phyloP scores from a whole-genome alignment of 2,888 invertebrate species.

The Cybosia mesomella region DNA sequence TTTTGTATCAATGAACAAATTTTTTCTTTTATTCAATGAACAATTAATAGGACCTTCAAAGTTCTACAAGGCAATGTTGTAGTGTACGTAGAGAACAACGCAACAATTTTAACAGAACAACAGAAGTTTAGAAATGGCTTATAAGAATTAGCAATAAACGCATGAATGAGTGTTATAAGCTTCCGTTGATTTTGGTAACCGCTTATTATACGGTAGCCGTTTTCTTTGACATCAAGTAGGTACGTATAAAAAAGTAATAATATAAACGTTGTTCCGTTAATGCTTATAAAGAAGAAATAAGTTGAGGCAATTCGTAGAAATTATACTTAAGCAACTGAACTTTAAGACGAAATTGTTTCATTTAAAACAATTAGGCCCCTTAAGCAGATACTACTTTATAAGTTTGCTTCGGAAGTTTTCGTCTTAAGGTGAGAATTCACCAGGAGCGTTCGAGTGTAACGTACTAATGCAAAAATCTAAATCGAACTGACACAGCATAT shows the following conservation, averaged over 20 bases:
- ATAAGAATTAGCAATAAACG: no score
- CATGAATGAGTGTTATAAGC: background rate
- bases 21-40: no score
- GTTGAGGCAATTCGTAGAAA: background rate
- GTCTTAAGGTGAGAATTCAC: constrained; percentile 15
- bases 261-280: background rate
- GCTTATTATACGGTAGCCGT: background rate
- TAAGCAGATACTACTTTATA: constrained; percentile 39
- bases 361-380: constrained; percentile 50
- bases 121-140: no score
- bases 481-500: background rate
- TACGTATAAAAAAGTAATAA: background rate
- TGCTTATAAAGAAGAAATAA: constrained; percentile 2
- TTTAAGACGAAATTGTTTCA: constrained; percentile 33
- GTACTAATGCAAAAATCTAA: background rate
- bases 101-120: no score
- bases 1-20: no score
- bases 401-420: constrained; percentile 49
- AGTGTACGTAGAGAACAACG: no score
- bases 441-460: background rate
- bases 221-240: background rate
- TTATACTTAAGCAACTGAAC: constrained; percentile 6
- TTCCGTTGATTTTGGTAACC: background rate
- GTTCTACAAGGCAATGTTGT: no score
- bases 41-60: no score